Base-by-base conservation (phyloP, 2,888 invertebrate species). In the Ophion costatus region DNA sequence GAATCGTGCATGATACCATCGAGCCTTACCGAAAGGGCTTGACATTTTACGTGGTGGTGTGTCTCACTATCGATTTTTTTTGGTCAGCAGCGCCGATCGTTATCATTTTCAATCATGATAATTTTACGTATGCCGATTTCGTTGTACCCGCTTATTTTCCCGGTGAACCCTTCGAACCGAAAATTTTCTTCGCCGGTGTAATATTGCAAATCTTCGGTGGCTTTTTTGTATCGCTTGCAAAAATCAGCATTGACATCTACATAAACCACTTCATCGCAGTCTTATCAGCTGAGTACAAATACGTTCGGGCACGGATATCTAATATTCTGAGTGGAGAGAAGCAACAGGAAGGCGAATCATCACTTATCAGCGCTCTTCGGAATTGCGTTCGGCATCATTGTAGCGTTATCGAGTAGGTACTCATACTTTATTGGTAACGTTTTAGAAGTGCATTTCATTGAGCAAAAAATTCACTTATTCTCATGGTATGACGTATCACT, bases 221-320 rank as follows among this genome's bases (percentile, higher is more conserved):
- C 0, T 11, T 42, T 0, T 87, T 81, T 33, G 33, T 79, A 1
- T 83, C 88, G 2, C 11, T 82, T 2, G 88, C 83, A 24, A 91
- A 91, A 73, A 79, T 81, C 7, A 67, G 88, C 14, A 59, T 89
- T 6, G 91, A 91, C 45, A 5, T 90, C 10, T 91, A 91, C 56
- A 82, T 87, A 11, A 88, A 88, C 56, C 83, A 91, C 61, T 63
- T 88, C 11, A 85, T 91, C 14, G 69, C 87, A 0, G 29, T 90
- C 7, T 29, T 89, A n/a, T 88, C 89, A 0, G 88, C 88, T 2
- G 86, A 90, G 11, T 90, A 89, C 73, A 85, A 80, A 38, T 90
- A 88, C 57, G 67, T 90, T 10, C 80, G 83, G 9, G 63, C 56
- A 0, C 83, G 87, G 22, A 67, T 90, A 0, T 71, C 80, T 1